A percentile compares a stretch with the other conserved stretches of the same genome.
phyloP scores from a whole-genome alignment of 2,797 vertebrate genomes.

The Rhynchonycteris naso region DNA sequence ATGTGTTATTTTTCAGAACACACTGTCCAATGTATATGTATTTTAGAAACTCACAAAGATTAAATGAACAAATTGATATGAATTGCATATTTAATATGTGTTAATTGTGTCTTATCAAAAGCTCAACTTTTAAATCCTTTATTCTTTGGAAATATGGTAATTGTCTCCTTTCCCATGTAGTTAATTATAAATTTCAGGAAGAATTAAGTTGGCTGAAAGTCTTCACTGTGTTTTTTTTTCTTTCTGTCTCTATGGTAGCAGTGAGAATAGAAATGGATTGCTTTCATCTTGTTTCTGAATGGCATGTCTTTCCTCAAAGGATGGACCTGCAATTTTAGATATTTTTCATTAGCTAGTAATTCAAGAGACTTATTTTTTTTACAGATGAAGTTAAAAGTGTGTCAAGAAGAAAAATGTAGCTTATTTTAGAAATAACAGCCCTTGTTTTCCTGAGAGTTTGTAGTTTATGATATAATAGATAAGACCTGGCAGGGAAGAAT shows the following conservation, averaged over 20 bases:
- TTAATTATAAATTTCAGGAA: conserved; percentile 89
- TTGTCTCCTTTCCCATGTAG: conserved; percentile 85
- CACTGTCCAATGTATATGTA: conserved; percentile 8
- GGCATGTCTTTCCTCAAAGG: conserved; percentile 76
- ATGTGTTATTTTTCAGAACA: conserved; percentile 77
- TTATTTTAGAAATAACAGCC: conserved; percentile 78
- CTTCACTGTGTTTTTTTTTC: conserved; percentile 61
- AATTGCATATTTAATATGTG: conserved; percentile 80
- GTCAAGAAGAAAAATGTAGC: conserved; percentile 64
- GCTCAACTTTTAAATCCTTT: conserved; percentile 81
- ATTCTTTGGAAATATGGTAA: conserved; percentile 87
- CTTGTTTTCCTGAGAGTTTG: conserved; percentile 41
- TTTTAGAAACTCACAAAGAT: conserved; percentile 76
- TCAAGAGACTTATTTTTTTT: conserved; percentile 77
- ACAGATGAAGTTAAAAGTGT: conserved; percentile 72
- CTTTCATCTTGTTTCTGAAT: conserved; percentile 86
- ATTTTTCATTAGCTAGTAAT: conserved; percentile 81
- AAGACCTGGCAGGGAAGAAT: conserved; percentile 31
- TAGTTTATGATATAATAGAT: conserved; percentile 37
- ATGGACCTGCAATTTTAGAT: conserved; percentile 82
- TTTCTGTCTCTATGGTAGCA: conserved; percentile 86
- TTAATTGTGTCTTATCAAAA: conserved; percentile 87
- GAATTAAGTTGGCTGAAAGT: conserved; percentile 86
- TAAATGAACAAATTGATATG: conserved; percentile 79
- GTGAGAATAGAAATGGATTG: conserved; percentile 81